Evolutionary conservation across 1,140 invertebrate species (phyloP).

Genomic region (Drosophila rufa): DNA sequence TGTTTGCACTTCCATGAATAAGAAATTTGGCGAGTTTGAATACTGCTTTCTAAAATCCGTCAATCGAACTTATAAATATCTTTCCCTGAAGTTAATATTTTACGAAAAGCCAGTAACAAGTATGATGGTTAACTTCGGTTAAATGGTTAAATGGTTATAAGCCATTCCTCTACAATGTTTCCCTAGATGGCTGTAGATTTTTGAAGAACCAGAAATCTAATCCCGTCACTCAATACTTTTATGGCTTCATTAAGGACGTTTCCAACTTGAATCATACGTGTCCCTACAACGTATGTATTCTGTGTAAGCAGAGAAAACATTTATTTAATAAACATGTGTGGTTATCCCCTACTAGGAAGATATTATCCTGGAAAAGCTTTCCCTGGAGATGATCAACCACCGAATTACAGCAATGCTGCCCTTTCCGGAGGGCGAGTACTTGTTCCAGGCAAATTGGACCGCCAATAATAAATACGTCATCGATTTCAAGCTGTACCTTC

Average conservation of each 20-base stretch:
- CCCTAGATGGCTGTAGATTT: conserved; percentile 15
- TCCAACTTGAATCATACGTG: conserved; percentile 25
- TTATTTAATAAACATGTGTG: background rate
- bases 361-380: conserved; percentile 10
- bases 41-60: conserved; percentile 28
- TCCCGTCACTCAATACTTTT: conserved; percentile 3
- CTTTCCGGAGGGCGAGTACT: background rate
- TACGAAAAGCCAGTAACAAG: background rate
- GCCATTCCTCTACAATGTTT: conserved; percentile 31
- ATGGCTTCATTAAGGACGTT: background rate
- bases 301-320: background rate
- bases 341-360: conserved; percentile 3
- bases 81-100: background rate
- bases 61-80: conserved; percentile 33
- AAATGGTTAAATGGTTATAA: conserved; percentile 29
- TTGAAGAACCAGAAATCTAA: background rate
- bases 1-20: conserved; percentile 1
- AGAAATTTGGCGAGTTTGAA: conserved; percentile 1
- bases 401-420: conserved; percentile 9
- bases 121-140: background rate
- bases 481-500: background rate
- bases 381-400: conserved; percentile 1
- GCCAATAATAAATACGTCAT: background rate
- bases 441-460: background rate
- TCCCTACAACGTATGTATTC: background rate